phyloP scores from a whole-genome alignment of 2,113 vertebrate genomes.

The Phoxinus phoxinus region DNA sequence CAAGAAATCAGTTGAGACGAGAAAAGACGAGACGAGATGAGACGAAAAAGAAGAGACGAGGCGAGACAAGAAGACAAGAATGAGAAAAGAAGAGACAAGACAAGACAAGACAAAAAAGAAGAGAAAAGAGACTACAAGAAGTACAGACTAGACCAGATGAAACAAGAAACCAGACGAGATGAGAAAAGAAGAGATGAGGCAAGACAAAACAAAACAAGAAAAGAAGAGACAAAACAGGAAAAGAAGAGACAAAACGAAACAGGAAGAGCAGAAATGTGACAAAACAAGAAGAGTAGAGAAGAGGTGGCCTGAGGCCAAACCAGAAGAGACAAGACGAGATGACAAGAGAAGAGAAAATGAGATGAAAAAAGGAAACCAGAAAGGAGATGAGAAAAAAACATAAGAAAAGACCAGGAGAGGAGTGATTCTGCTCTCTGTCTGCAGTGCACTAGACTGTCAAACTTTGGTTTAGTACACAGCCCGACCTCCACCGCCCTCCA shows the following conservation, averaged over 20 bases:
- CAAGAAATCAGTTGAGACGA: neutral
- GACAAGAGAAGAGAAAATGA: neutral
- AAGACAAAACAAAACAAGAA: too few species aligned
- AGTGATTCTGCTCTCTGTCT: conserved; percentile 17
- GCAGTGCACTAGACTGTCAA: conserved; percentile 28
- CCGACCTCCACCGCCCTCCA: conserved; percentile 39
- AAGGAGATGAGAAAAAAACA: neutral
- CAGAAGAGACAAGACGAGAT: neutral
- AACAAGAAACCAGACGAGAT: neutral
- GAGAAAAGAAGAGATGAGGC: neutral
- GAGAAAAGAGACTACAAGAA: neutral
- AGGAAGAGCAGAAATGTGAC: neutral
- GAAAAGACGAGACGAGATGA: neutral
- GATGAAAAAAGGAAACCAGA: neutral
- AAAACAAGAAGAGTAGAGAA: neutral
- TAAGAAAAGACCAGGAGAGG: neutral
- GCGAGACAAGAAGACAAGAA: neutral
- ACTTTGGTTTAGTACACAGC: conserved; percentile 47
- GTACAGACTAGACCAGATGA: neutral
- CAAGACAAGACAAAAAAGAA: neutral
- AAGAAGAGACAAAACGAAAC: neutral
- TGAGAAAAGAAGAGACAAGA: neutral
- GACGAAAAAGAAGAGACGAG: neutral
- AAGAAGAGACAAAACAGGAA: neutral
- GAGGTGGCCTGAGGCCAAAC: neutral